Percentiles rank a stretch among this genome's conserved stretches.
Evolutionary conservation across 2,113 vertebrate species (phyloP).

Genomic region (Lamprotornis superbus): DNA sequence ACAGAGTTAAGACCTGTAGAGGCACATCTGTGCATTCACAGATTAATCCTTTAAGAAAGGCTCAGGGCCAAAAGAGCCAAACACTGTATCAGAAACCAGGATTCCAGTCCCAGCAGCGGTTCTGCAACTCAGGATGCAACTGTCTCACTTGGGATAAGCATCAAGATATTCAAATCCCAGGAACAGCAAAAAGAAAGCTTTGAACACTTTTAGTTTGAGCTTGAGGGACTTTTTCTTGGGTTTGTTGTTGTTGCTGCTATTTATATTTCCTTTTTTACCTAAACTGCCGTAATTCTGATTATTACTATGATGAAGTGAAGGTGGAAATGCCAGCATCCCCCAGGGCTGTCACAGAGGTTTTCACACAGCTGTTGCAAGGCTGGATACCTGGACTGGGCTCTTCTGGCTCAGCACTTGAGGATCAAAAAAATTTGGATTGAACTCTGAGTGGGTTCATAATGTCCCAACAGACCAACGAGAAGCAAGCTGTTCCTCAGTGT

Average conservation of each 20-base stretch:
- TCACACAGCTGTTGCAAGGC: neutral
- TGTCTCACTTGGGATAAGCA: neutral
- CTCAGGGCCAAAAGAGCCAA: neutral
- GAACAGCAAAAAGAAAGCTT: neutral
- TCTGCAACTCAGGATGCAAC: neutral
- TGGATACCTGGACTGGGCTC: neutral
- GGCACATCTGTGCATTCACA: neutral
- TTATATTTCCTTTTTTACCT: neutral
- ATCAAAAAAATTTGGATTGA: neutral
- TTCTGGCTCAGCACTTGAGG: neutral
- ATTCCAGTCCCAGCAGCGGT: neutral
- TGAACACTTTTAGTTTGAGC: neutral
- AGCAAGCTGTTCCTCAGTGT: fast-evolving
- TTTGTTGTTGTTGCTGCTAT: neutral
- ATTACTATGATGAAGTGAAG: neutral
- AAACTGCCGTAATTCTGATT: neutral
- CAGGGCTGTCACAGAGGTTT: neutral
- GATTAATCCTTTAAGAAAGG: neutral
- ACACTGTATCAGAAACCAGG: neutral
- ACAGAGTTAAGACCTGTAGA: neutral
- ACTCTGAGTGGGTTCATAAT: neutral
- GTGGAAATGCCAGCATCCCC: neutral
- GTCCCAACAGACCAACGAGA: neutral
- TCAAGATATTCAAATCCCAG: neutral
- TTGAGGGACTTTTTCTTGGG: neutral